Percentiles rank a stretch among this genome's conserved stretches.
Evolutionary conservation across 2,113 vertebrate species (phyloP).

Genomic region (Tachycineta bicolor): DNA sequence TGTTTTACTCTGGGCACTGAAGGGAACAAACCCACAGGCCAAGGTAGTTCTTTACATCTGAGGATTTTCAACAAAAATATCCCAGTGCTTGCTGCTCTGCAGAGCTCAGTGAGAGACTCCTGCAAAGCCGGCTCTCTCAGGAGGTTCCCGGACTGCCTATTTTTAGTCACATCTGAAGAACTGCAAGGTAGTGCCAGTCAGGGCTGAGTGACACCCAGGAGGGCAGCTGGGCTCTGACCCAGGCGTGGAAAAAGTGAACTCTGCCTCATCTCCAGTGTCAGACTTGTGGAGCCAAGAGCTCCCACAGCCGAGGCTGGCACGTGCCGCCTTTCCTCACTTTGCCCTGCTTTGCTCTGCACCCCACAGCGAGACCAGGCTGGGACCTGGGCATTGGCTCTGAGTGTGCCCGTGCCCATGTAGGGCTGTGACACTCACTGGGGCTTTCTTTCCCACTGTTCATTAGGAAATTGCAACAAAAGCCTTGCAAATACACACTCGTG

Average conservation of each 20-base stretch:
- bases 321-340: not conserved
- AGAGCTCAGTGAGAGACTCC: not conserved
- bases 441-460: not conserved
- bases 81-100: not conserved
- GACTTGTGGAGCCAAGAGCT: not conserved
- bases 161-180: not conserved
- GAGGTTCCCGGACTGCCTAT: not conserved
- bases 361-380: not conserved
- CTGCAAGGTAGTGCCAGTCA: not conserved
- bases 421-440: not conserved
- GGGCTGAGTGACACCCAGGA: not conserved
- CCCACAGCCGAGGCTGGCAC: not conserved
- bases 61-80: not conserved
- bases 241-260: not conserved
- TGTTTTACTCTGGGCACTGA: not conserved
- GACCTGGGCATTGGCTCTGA: not conserved
- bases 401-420: fast-evolving
- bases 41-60: not conserved
- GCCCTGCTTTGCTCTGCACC: not conserved
- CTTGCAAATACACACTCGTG: not conserved
- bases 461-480: not conserved
- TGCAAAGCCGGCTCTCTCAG: not conserved
- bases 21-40: not conserved
- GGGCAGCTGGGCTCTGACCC: not conserved
- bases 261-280: not conserved